phyloP scores from a whole-genome alignment of 2,888 invertebrate species.

The Crocallis elinguaria region DNA sequence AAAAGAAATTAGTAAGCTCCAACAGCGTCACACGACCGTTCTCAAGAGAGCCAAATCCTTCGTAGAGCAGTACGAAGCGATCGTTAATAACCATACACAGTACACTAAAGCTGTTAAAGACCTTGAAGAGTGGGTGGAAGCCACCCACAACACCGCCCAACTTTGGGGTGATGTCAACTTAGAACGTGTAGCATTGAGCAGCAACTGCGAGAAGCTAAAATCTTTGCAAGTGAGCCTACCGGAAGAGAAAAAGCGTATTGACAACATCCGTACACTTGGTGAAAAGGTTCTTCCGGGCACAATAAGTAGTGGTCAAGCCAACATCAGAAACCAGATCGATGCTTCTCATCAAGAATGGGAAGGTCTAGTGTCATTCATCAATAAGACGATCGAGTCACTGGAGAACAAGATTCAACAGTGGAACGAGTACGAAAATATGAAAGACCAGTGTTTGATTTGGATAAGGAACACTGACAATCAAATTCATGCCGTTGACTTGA shows the following conservation, averaged over 20 bases:
- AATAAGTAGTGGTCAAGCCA: conserved; percentile 91
- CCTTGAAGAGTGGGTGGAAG: conserved; percentile 94
- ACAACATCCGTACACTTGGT: conserved; percentile 91
- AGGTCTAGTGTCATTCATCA: conserved; percentile 89
- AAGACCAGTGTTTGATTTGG: conserved; percentile 94
- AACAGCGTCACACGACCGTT: conserved; percentile 89
- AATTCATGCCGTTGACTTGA: conserved; percentile 94
- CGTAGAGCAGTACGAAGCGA: conserved; percentile 93
- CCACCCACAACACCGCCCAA: conserved; percentile 91
- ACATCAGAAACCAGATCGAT: conserved; percentile 94
- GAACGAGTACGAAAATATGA: conserved; percentile 95
- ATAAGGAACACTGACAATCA: conserved; percentile 94
- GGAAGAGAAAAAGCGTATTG: conserved; percentile 94
- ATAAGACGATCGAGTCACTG: conserved; percentile 90
- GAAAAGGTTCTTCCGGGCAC: conserved; percentile 96
- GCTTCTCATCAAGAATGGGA: conserved; percentile 96
- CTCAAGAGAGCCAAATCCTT: conserved; percentile 89
- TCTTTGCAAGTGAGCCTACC: conserved; percentile 91
- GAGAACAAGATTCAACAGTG: conserved; percentile 95
- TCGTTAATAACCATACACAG: conserved; percentile 95
- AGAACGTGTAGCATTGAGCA: conserved; percentile 93
- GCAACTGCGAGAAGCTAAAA: conserved; percentile 93
- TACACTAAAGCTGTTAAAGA: conserved; percentile 95
- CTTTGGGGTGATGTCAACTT: conserved; percentile 93
- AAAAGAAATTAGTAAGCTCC: conserved; percentile 88